Evolutionary conservation across 2,797 vertebrate genomes (phyloP).

Genomic region (Cyclura pinguis): DNA sequence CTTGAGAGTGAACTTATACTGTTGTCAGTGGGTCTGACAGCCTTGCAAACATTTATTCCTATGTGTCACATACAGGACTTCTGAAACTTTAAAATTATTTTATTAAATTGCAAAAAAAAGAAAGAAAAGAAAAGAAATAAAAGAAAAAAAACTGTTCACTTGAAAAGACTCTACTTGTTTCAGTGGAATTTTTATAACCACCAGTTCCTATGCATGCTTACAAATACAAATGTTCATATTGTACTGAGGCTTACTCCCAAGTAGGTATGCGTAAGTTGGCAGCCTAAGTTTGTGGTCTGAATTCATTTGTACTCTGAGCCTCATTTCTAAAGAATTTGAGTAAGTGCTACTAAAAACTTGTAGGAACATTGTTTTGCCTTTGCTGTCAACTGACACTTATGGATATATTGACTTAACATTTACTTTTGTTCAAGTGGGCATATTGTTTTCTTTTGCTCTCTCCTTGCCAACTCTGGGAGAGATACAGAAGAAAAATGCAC

Average conservation of each 20-base stretch:
- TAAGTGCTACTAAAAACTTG: neutral
- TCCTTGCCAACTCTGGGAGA: slow-evolving; percentile 15
- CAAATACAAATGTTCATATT: neutral
- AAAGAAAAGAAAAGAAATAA: too few relatives aligned
- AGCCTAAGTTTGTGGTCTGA: neutral
- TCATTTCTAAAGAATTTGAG: neutral
- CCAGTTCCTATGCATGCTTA: neutral
- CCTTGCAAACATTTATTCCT: neutral
- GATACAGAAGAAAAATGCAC: slow-evolving; percentile 10
- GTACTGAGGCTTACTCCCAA: neutral
- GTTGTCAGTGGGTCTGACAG: neutral
- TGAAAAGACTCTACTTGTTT: neutral
- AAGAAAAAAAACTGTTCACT: neutral
- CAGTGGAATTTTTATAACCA: neutral
- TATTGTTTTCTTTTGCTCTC: neutral
- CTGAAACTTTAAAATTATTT: neutral
- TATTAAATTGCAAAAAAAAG: neutral
- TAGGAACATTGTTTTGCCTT: neutral
- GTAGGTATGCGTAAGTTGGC: neutral
- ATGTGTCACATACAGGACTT: neutral
- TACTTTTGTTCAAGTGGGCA: neutral
- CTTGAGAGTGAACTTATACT: neutral
- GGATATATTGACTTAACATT: neutral
- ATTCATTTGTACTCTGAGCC: neutral
- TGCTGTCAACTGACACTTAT: neutral